Percentiles rank a stretch among this genome's conserved stretches.
These are phyloP conservation scores for pig (Sus scrofa) DNA, from an alignment of 2,113 vertebrate species.

Conservation along the genomic window DNA sequence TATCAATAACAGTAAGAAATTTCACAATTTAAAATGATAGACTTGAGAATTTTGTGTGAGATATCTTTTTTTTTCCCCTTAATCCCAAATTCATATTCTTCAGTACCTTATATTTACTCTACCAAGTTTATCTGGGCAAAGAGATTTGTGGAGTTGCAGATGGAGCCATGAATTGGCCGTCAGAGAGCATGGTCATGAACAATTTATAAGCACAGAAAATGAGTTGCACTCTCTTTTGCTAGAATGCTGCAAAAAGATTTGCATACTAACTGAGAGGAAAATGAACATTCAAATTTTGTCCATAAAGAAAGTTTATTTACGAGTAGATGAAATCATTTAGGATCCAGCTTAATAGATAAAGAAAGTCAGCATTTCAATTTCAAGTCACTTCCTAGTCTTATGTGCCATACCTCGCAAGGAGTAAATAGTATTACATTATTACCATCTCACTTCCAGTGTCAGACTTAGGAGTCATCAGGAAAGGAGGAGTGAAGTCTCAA, in stretches of 20 bases:
- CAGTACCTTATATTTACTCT: conserved; percentile 56
- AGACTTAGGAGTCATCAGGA: not conserved
- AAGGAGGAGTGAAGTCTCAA: not conserved
- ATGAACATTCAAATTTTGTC: conserved; percentile 71
- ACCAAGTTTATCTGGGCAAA: conserved; percentile 54
- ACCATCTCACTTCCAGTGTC: not conserved
- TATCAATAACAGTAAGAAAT: not conserved
- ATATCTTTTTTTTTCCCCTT: rapidly evolving
- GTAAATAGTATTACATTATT: not conserved
- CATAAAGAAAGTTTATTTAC: conserved; percentile 73
- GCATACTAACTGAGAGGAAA: conserved; percentile 74
- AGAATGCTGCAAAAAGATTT: conserved; percentile 66
- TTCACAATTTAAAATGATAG: conserved; percentile 5
- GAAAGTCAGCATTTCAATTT: conserved; percentile 24
- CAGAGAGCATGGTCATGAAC: conserved; percentile 72
- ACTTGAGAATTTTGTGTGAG: not conserved
- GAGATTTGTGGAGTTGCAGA: conserved; percentile 63
- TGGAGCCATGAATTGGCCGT: conserved; percentile 69
- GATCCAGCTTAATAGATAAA: conserved; percentile 65
- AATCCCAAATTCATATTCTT: not conserved
- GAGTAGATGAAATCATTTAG: conserved; percentile 48
- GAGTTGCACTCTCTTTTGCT: conserved; percentile 70
- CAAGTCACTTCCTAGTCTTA: not conserved
- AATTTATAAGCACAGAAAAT: conserved; percentile 78
- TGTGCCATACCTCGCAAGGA: not conserved